A percentile compares a stretch with the other conserved stretches of the same genome.
Evolutionary conservation across 2,113 vertebrate genomes (phyloP).

Genomic region (Pedetes capensis): DNA sequence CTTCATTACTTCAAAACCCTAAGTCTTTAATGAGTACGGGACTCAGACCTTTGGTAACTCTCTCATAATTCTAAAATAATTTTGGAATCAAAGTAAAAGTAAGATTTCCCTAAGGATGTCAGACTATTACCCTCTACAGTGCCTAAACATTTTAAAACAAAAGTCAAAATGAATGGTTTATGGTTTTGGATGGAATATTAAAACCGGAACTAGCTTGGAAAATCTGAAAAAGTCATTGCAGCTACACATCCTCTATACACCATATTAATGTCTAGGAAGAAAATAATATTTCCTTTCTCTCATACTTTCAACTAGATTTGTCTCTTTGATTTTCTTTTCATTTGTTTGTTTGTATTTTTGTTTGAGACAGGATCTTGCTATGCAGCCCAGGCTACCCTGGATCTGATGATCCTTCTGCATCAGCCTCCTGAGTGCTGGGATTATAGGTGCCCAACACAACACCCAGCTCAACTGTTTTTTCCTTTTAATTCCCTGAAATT

Average conservation of each 20-base stretch:
- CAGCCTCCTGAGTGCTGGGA: neutral
- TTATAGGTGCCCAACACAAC: neutral
- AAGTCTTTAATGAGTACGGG: neutral
- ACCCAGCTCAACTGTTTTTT: neutral
- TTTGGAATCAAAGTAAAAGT: conserved; percentile 41
- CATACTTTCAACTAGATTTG: conserved; percentile 25
- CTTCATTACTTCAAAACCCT: conserved; percentile 40
- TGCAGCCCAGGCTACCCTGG: neutral
- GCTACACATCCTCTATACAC: neutral
- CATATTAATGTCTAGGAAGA: neutral
- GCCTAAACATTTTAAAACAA: conserved; percentile 49
- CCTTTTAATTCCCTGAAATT: neutral
- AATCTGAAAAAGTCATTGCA: conserved; percentile 7
- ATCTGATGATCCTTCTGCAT: neutral
- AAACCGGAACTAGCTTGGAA: conserved; percentile 33
- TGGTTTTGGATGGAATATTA: neutral
- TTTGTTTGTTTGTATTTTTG: neutral
- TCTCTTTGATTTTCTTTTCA: neutral
- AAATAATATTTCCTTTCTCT: conserved; percentile 22
- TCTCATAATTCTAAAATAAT: neutral
- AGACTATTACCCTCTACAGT: neutral
- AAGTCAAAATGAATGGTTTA: conserved; percentile 41
- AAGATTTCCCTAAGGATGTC: conserved; percentile 48
- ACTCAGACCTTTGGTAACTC: conserved; percentile 31
- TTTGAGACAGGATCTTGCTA: neutral